Evolutionary conservation across 1,140 invertebrate genomes (phyloP).

Genomic region (Amphibalanus amphitrite): DNA sequence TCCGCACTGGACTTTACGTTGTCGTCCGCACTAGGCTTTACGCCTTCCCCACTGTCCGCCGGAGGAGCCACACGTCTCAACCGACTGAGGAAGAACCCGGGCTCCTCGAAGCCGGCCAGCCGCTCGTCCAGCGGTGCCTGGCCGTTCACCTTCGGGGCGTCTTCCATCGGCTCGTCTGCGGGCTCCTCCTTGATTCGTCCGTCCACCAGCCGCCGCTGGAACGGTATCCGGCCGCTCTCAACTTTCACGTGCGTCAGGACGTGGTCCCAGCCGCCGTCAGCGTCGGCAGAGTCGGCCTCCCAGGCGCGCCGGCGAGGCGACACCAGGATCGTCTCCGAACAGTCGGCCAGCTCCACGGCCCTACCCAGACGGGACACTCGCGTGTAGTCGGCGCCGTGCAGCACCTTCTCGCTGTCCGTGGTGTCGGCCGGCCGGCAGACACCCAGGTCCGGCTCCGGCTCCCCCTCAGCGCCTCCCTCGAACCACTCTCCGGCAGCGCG

Average conservation of each 20-base stretch:
- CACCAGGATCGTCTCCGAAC: neutral
- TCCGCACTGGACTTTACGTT: too few species aligned
- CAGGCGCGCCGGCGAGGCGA: neutral
- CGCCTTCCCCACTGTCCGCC: neutral
- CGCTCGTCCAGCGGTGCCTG: neutral
- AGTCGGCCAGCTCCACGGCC: neutral
- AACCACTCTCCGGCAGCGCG: conserved; percentile 11
- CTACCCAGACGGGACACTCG: neutral
- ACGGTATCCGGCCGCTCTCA: neutral
- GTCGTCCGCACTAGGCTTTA: too few species aligned
- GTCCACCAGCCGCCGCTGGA: neutral
- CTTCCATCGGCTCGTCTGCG: neutral
- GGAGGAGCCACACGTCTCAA: neutral
- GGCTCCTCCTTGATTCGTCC: neutral
- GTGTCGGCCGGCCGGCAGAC: neutral
- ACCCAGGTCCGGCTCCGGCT: conserved; percentile 3
- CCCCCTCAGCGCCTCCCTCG: conserved; percentile 7
- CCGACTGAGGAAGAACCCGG: neutral
- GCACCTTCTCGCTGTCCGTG: neutral
- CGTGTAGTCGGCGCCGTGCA: neutral
- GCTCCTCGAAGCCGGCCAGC: conserved; percentile 10
- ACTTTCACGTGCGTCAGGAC: neutral
- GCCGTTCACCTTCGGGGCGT: neutral
- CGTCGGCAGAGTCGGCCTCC: neutral
- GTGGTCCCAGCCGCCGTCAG: neutral